phyloP scores from a whole-genome alignment of 2,113 vertebrate genomes.

The Paradisaea rubra region DNA sequence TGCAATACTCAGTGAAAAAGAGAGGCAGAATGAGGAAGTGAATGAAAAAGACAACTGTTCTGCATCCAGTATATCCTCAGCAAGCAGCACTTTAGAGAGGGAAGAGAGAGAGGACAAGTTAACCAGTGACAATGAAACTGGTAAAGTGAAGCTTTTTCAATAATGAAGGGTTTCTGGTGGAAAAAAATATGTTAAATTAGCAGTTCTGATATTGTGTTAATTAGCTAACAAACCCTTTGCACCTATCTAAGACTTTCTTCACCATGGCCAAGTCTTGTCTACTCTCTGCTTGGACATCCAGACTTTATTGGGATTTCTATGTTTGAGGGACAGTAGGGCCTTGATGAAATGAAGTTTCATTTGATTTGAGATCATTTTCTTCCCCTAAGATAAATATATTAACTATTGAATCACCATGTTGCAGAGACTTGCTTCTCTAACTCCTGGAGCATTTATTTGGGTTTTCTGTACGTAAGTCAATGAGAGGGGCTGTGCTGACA shows the following conservation, averaged over 20 bases:
- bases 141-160: conserved; percentile 69
- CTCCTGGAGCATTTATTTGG: neutral
- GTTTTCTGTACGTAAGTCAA: neutral
- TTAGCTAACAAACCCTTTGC: neutral
- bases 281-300: neutral
- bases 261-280: neutral
- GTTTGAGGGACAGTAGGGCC: neutral
- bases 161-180: conserved; percentile 5
- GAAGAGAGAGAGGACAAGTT: conserved; percentile 91
- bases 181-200: neutral
- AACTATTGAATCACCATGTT: neutral
- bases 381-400: neutral
- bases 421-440: neutral
- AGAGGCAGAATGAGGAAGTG: conserved; percentile 94
- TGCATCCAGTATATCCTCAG: conserved; percentile 95
- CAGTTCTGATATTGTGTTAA: neutral
- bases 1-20: conserved; percentile 89
- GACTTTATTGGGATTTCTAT: neutral
- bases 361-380: neutral
- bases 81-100: conserved; percentile 95
- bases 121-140: conserved; percentile 79
- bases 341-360: neutral
- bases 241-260: neutral
- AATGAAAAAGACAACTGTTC: conserved; percentile 99
- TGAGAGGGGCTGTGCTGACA: neutral